These are phyloP conservation scores for Neoitamus cyanurus DNA, from an alignment of 2,888 invertebrate species.

Conservation along the genomic window DNA sequence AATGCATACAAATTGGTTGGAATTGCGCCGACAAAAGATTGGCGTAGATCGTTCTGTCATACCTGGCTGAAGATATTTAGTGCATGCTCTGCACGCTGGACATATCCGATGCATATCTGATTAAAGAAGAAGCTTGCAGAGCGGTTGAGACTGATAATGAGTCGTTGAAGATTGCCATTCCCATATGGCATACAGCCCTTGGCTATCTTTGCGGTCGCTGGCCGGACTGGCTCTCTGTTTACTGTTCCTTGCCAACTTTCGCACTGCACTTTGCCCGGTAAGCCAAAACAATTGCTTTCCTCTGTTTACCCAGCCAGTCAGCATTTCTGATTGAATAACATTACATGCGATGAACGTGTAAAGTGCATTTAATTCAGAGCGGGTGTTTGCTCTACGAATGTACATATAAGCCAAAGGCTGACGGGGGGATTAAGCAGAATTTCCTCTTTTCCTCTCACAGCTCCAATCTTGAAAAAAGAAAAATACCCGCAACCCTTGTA, in stretches of 20 bases:
- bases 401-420: neutral
- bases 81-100: constrained; percentile 53
- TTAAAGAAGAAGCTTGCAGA: neutral
- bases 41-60: neutral
- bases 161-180: neutral
- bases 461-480: neutral
- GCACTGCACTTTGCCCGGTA: neutral
- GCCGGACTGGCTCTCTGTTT: neutral
- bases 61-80: constrained; percentile 51
- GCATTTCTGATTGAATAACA: neutral
- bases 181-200: neutral
- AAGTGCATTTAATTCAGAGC: neutral
- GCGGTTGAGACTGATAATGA: neutral
- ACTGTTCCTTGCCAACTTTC: neutral
- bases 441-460: neutral
- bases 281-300: neutral
- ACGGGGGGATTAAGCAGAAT: neutral
- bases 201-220: neutral
- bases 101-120: constrained; percentile 36
- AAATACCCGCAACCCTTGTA: neutral
- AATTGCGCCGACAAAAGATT: neutral
- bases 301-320: neutral
- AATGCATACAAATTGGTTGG: neutral
- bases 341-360: neutral
- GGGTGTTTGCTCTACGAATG: neutral